Percentiles rank a stretch among this genome's conserved stretches.
phyloP scores from a whole-genome alignment of 2,797 vertebrate genomes.

The Melanotaenia pygmaea region DNA sequence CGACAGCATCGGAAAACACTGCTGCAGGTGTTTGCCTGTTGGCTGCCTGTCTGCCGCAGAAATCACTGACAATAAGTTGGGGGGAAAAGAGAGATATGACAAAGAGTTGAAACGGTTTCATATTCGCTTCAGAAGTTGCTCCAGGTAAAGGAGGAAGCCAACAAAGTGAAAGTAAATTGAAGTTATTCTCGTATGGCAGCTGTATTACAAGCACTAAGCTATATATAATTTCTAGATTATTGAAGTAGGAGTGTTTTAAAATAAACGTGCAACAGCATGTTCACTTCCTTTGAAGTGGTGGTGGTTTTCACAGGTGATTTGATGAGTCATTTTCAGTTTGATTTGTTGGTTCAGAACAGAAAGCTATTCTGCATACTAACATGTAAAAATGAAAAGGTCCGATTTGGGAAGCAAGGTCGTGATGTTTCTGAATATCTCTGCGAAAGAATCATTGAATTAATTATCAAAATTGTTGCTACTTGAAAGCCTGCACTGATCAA shows the following conservation, averaged over 20 bases:
- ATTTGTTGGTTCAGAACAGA: background rate
- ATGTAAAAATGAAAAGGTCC: background rate
- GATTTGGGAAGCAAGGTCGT: background rate
- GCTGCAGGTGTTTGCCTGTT: conserved; percentile 71
- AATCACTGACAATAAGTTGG: background rate
- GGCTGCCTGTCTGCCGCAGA: conserved; percentile 26
- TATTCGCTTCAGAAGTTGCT: conserved; percentile 8
- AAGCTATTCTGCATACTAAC: background rate
- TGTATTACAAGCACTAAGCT: background rate
- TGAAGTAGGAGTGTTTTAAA: background rate
- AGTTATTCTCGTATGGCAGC: background rate
- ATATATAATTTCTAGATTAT: background rate
- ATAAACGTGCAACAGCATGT: background rate
- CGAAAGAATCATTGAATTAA: background rate
- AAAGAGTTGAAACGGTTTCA: background rate
- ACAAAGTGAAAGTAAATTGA: conserved; percentile 23
- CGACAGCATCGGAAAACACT: conserved; percentile 35
- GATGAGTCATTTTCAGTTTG: background rate
- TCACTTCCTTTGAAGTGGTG: background rate
- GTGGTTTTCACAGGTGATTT: background rate
- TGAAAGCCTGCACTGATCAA: background rate
- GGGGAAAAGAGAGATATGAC: background rate
- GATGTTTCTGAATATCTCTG: background rate
- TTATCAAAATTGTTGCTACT: background rate
- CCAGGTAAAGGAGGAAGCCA: conserved; percentile 15